Conservation (phyloP, 1,140 invertebrate genomes). For the Ceratoteleas bidentatus region DNA sequence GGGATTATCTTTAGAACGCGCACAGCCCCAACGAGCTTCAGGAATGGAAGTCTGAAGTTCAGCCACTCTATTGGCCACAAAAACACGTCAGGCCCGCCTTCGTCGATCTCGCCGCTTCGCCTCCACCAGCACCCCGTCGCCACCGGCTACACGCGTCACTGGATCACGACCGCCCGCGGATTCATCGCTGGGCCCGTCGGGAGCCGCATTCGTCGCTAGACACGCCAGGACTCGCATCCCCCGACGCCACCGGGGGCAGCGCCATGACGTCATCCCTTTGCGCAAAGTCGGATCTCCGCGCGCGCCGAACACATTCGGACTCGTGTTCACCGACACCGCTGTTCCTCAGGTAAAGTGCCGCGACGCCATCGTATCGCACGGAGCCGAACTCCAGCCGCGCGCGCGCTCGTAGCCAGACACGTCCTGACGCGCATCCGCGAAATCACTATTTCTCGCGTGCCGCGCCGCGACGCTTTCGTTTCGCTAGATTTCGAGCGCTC, state of each 20-base stretch:
- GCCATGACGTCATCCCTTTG: not conserved
- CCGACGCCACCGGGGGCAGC: not conserved
- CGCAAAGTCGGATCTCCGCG: not conserved
- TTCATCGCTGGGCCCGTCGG: not conserved
- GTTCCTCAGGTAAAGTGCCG: not conserved
- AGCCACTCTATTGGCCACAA: too few species aligned
- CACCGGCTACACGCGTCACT: too few species aligned
- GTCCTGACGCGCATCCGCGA: not conserved
- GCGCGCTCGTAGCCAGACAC: not conserved
- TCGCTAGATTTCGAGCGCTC: too few species aligned
- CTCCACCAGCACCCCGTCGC: too few species aligned
- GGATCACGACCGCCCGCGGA: not conserved
- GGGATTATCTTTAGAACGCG: too few species aligned
- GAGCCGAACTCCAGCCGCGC: not conserved
- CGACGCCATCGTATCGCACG: too few species aligned
- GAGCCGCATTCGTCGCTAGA: not conserved
- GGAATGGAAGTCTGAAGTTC: too few species aligned
- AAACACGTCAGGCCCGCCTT: too few species aligned
- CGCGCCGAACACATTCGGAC: not conserved
- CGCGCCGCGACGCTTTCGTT: not conserved
- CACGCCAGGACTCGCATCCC: not conserved
- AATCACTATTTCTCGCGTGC: not conserved
- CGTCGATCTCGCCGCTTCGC: too few species aligned
- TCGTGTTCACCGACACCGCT: not conserved
- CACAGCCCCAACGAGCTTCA: too few species aligned